These are phyloP conservation scores for Struthio camelus DNA, from an alignment of 2,113 vertebrate genomes.

Conservation along the genomic window DNA sequence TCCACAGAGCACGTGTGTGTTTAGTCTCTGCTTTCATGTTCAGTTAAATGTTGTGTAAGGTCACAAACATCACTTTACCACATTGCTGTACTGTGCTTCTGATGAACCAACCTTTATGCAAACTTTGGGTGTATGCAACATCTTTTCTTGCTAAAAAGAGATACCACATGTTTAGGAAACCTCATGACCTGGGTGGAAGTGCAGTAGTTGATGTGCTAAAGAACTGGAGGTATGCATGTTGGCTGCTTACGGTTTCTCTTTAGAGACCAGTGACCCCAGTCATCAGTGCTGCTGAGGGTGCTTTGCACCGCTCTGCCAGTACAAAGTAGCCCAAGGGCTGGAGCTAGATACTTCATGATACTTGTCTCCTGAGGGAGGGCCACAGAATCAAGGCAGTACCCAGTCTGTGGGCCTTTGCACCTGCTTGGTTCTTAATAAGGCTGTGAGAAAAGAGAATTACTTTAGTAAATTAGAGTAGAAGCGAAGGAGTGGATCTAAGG, in stretches of 20 bases:
- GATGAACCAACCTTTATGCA: neutral
- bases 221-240: neutral
- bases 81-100: neutral
- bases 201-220: neutral
- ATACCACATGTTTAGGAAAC: neutral
- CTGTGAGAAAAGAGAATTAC: neutral
- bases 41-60: neutral
- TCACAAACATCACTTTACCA: neutral
- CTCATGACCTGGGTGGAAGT: neutral
- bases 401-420: neutral
- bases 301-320: neutral
- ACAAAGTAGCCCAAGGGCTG: too few species aligned
- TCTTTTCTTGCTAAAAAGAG: neutral
- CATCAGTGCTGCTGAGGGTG: neutral
- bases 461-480: neutral
- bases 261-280: neutral
- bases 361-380: too few species aligned
- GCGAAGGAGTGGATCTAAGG: neutral
- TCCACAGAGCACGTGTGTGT: neutral
- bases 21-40: neutral
- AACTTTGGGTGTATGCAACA: neutral
- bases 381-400: neutral
- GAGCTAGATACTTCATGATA: neutral
- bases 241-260: neutral
- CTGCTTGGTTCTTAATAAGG: neutral